Evolutionary conservation across 2,888 invertebrate genomes (phyloP), one percentile per base, ranked within the genome.

Genomic region (Lasioglossum malachurum): DNA sequence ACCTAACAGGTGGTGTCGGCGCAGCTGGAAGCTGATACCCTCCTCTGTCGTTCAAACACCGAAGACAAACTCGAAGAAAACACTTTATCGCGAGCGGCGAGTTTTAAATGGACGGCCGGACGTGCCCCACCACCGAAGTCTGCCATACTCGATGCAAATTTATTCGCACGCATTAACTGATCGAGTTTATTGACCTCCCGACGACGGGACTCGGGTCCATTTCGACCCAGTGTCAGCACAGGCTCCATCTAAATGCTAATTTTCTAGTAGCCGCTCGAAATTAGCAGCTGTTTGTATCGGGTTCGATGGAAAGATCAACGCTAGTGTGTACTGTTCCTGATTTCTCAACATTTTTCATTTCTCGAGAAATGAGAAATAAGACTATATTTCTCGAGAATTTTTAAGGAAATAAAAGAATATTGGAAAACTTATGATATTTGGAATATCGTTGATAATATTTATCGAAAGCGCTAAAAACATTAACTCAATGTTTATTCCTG

Each of bases 1-100:
- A 88, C 88, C 90, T 90, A 90, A 85, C 87, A 81, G 83, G 83
- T 84, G 74, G 78, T 82, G 81, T 83, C 88, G 84, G 80, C 77
- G 53, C 80, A 49, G 74, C 60, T 78, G 80, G 71, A 87, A 85
- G 76, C 76, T 72, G 83, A 88, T 85, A 81, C 75, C 72, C 64
- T 57, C 69, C 64, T 38, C 35, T 64, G 73, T 75, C 74, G 78
- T 87, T 85, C 74, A 76, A 77, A 79, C 80, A 57, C 19, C 77
- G 44, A 78, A 60, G 76, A 75, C 71, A 77, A 84, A 71, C 74
- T 76, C 53, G 77, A 46, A 27, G 60, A 71, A 27, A 72, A 46
- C 75, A 73, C 57, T 83, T 76, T 72, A 83, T 80, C 81, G 73
- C 10, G 60, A 57, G 78, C 57, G 67, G 81, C 81, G 78, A 71